Percentiles rank a stretch among this genome's conserved stretches.
Evolutionary conservation across 1,140 invertebrate genomes (phyloP).

Genomic region (Eurosta solidaginis): DNA sequence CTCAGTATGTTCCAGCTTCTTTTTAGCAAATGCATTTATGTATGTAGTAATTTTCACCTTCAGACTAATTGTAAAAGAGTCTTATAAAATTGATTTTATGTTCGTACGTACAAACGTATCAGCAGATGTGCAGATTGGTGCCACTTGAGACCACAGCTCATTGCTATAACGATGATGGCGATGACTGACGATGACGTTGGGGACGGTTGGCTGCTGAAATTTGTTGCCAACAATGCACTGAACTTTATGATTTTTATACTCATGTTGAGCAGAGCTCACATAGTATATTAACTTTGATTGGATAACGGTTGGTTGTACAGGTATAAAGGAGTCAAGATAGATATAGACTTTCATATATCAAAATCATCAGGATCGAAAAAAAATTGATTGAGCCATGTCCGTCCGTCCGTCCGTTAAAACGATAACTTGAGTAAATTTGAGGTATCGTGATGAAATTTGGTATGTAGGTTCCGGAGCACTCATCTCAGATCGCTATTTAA

Average conservation of each 20-base stretch:
- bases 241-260: neutral
- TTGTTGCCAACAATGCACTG: neutral
- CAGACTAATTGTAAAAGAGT: neutral
- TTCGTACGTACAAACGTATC: neutral
- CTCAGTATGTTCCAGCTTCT: neutral
- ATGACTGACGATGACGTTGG: neutral
- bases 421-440: too few relatives aligned
- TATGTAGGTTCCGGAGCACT: too few relatives aligned
- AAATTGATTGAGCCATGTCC: too few relatives aligned
- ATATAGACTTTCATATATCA: too few relatives aligned
- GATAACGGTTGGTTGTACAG: too few relatives aligned
- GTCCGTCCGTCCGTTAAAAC: too few relatives aligned
- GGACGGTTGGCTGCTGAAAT: neutral
- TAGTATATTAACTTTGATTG: too few relatives aligned
- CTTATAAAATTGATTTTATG: neutral
- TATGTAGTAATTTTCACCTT: neutral
- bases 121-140: neutral
- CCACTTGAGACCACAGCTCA: neutral
- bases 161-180: neutral
- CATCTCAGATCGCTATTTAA: too few relatives aligned
- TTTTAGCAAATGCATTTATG: neutral
- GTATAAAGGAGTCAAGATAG: too few relatives aligned
- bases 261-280: too few relatives aligned
- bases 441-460: too few relatives aligned
- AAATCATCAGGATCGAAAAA: too few relatives aligned